These are phyloP conservation scores for Acyrthosiphon pisum DNA, from an alignment of 1,140 invertebrate genomes.

Conservation along the genomic window DNA sequence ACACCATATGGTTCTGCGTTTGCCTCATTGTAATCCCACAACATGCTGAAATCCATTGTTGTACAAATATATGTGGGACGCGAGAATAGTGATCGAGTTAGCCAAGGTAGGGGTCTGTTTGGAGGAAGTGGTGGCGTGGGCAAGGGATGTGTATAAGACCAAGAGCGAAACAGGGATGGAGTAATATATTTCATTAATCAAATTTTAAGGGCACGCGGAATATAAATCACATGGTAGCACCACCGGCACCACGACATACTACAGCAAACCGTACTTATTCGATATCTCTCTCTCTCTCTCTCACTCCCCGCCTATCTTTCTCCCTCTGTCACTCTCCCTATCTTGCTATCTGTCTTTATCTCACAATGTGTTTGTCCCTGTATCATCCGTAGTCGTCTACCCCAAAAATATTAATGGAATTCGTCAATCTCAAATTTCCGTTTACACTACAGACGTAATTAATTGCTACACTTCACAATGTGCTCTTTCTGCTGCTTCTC, in stretches of 20 bases:
- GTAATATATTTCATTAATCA: conserved; percentile 56
- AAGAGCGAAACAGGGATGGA: neutral
- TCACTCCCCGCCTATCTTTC: neutral
- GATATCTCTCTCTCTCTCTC: neutral
- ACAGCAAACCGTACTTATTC: neutral
- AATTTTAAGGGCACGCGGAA: conserved; percentile 43
- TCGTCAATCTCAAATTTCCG: conserved; percentile 39
- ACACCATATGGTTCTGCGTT: neutral
- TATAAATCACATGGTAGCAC: neutral
- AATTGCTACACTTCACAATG: conserved; percentile 31
- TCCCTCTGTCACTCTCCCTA: too few relatives aligned
- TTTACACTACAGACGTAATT: conserved; percentile 27
- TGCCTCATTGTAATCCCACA: neutral
- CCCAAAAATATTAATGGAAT: conserved; percentile 56
- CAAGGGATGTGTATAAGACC: neutral
- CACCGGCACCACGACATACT: neutral
- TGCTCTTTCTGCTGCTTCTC: neutral
- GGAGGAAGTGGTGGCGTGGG: too few relatives aligned
- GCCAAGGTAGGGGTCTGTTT: neutral
- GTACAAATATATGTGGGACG: conserved; percentile 5
- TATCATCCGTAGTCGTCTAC: neutral
- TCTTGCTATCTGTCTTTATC: neutral
- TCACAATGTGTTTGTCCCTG: neutral
- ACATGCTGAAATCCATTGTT: conserved; percentile 26
- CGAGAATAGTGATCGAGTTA: conserved; percentile 17